Evolutionary conservation across 2,888 invertebrate genomes (phyloP), one percentile per base, ranked within the genome.

Genomic region (Ypsolopha scabrella): DNA sequence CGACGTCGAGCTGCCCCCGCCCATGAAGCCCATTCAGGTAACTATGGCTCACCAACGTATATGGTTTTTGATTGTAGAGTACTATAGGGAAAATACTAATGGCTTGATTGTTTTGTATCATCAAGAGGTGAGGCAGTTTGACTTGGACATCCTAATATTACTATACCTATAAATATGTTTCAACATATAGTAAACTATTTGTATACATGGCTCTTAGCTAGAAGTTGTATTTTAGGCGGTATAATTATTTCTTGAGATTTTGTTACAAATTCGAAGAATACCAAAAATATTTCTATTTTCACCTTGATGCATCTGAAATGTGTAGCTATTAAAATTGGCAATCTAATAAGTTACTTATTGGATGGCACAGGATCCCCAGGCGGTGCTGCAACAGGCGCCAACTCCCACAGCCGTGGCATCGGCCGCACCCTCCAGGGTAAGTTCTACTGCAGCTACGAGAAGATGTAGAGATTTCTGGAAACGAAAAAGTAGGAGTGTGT

Each of bases 21-120:
- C 97, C 1, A 97, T 97, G 98, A 95, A 96, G 70, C 95, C 95
- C n/a, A 94, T 96, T 60, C 93, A 94, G 72, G 95, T 94, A 66
- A 58, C 48, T 10, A 8, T 10, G 24, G 24, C 24, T 24, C 24
- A 43, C 13, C 43, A 11, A 11, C 43, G 1, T 43, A 6, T 43
- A 43, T 24, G 43, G 43, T 13, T n/a, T 7, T 38, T 10, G 10
- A 38, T 6, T 38, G 10, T 38, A 38, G 39, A 38, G 39, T 38
- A 38, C 9, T 38, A 2, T 6, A n/a, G 39, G 10, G 10, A 38
- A 38, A 38, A 24, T 24, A 24, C 24, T 24, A 4, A 24, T 4
- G 24, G 24, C 24, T 24, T 24, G 24, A 4, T 24, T 24, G 2
- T 24, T 24, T 24, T 4, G 24, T 24, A 24, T 24, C 24, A 24